Evolutionary conservation across 2,797 vertebrate species (phyloP).

Genomic region (Lutra lutra): DNA sequence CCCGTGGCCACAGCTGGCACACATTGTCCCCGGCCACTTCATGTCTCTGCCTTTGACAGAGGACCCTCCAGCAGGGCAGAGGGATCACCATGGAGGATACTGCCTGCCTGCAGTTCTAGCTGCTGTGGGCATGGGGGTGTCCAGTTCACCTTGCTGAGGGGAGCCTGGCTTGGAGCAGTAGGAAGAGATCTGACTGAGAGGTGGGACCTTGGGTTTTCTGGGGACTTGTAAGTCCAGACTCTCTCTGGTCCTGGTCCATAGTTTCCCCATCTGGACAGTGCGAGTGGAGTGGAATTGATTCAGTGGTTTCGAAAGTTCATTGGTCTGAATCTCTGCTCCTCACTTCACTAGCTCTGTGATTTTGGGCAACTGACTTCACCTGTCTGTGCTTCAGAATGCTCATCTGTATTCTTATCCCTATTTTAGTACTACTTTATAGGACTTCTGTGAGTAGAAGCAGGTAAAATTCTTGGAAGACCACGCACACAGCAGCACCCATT

Average conservation of each 20-base stretch:
- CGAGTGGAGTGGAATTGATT: not conserved
- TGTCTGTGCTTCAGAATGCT: not conserved
- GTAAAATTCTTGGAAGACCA: not conserved
- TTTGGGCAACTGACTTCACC: not conserved
- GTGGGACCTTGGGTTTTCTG: slow-evolving; percentile 9
- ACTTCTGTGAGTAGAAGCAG: not conserved
- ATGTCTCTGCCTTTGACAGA: slow-evolving; percentile 47
- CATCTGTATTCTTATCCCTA: not conserved
- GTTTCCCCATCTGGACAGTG: not conserved
- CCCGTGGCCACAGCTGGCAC: slow-evolving; percentile 20
- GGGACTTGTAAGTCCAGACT: not conserved
- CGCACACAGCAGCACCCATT: not conserved
- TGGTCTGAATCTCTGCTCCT: not conserved
- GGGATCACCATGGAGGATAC: not conserved
- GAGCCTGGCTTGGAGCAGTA: not conserved
- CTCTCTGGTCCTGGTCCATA: slow-evolving; percentile 15
- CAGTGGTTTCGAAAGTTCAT: not conserved
- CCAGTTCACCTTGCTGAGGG: not conserved
- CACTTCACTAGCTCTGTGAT: not conserved
- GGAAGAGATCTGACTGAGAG: not conserved
- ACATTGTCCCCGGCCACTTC: slow-evolving; percentile 24
- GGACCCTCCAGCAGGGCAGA: not conserved
- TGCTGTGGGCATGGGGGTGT: not conserved
- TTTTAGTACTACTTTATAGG: not conserved
- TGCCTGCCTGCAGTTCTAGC: not conserved